Conservation (phyloP, 2,888 invertebrate species). For the Drosophila kuntzei region DNA sequence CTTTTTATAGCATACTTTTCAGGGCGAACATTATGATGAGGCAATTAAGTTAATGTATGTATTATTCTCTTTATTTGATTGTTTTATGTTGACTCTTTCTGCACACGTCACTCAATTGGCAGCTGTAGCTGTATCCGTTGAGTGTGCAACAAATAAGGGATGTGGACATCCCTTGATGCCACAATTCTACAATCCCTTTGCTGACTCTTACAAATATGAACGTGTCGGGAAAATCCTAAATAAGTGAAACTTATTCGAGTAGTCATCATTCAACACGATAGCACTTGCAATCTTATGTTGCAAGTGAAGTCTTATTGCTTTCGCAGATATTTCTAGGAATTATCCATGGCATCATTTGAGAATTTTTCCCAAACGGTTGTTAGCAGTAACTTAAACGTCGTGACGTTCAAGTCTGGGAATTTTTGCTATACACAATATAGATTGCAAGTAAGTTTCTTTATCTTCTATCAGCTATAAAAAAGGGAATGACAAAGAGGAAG, state of each 20-base stretch:
- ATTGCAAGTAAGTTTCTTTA: background rate
- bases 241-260: slow-evolving; percentile 3
- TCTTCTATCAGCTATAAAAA: background rate
- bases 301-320: background rate
- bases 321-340: background rate
- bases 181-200: background rate
- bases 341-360: background rate
- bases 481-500: background rate
- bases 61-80: background rate
- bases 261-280: background rate
- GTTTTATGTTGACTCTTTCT: background rate
- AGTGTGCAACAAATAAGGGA: slow-evolving; percentile 30
- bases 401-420: background rate
- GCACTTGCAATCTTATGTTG: slow-evolving; percentile 1
- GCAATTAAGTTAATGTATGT: slow-evolving; percentile 25
- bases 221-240: slow-evolving; percentile 1
- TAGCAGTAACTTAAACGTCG: background rate
- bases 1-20: slow-evolving; percentile 40
- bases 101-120: slow-evolving; percentile 9
- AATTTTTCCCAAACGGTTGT: background rate
- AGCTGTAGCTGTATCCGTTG: slow-evolving; percentile 16
- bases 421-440: background rate
- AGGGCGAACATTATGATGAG: slow-evolving; percentile 11
- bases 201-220: background rate
- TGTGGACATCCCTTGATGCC: slow-evolving; percentile 7